phyloP scores from a whole-genome alignment of 2,888 invertebrate species.

The Pseudococcus viburni region DNA sequence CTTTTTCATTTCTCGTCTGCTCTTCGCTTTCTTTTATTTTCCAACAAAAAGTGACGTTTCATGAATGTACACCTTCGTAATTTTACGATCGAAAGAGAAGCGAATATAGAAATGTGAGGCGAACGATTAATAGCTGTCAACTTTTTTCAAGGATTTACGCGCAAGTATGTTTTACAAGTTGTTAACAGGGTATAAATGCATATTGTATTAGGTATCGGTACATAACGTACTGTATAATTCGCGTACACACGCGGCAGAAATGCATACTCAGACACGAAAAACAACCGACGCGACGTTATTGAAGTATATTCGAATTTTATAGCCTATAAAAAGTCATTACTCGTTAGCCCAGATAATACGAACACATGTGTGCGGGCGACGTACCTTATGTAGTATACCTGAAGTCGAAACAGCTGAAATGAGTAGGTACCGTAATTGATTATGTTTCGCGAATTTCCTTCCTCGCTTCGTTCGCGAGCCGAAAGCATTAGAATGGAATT shows the following conservation, averaged over 20 bases:
- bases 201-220: neutral
- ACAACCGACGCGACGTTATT: too few relatives aligned
- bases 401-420: neutral
- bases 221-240: neutral
- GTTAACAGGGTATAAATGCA: neutral
- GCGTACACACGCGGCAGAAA: neutral
- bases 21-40: too few relatives aligned
- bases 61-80: too few relatives aligned
- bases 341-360: neutral
- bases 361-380: neutral
- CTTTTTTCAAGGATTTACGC: conserved; percentile 19
- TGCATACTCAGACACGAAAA: neutral
- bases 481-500: neutral
- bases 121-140: neutral
- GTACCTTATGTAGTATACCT: too few relatives aligned
- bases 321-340: neutral
- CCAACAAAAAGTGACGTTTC: too few relatives aligned
- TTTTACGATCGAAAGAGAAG: neutral
- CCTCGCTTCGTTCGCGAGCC: neutral
- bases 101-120: neutral
- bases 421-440: neutral
- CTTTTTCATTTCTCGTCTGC: too few relatives aligned
- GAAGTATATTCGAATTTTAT: conserved; percentile 33
- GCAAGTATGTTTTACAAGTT: neutral
- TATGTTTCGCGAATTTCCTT: neutral